phyloP scores from a whole-genome alignment of 2,113 vertebrate species.

The Lanius collurio region DNA sequence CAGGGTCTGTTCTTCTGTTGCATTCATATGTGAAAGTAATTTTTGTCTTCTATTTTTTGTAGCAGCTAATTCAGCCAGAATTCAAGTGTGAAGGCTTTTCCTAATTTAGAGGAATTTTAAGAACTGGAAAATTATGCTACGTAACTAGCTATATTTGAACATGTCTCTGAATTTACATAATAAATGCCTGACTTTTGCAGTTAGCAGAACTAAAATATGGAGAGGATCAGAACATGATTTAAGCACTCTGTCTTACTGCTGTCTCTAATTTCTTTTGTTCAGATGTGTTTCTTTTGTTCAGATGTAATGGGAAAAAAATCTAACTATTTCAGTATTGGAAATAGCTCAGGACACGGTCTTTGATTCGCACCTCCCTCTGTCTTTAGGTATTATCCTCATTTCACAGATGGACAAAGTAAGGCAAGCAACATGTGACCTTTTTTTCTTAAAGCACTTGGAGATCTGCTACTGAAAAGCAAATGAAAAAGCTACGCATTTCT shows the following conservation, averaged over 20 bases:
- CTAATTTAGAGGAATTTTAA: conserved; percentile 37
- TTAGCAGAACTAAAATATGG: conserved; percentile 35
- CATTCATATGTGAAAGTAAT: not conserved
- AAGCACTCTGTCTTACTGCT: not conserved
- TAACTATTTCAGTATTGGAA: not conserved
- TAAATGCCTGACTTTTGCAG: conserved; percentile 24
- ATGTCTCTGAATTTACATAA: conserved; percentile 34
- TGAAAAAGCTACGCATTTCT: not conserved
- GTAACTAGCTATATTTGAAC: not conserved
- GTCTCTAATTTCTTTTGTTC: conserved; percentile 33
- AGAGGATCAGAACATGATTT: conserved; percentile 13
- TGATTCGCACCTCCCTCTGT: not conserved
- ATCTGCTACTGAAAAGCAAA: not conserved
- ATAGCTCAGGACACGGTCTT: not conserved
- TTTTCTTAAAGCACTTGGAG: not conserved
- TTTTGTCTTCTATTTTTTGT: conserved; percentile 10
- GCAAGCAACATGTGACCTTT: not conserved
- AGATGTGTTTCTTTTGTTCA: conserved; percentile 18
- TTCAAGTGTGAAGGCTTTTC: conserved; percentile 19
- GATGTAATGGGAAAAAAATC: conserved; percentile 4
- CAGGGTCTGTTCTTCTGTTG: conserved; percentile 3
- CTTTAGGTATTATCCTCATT: not conserved
- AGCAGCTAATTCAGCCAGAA: conserved; percentile 9
- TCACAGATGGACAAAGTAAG: not conserved
- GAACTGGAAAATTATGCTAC: conserved; percentile 35